Conservation (phyloP, 2,888 invertebrate species). For the Strigamia maritima region DNA sequence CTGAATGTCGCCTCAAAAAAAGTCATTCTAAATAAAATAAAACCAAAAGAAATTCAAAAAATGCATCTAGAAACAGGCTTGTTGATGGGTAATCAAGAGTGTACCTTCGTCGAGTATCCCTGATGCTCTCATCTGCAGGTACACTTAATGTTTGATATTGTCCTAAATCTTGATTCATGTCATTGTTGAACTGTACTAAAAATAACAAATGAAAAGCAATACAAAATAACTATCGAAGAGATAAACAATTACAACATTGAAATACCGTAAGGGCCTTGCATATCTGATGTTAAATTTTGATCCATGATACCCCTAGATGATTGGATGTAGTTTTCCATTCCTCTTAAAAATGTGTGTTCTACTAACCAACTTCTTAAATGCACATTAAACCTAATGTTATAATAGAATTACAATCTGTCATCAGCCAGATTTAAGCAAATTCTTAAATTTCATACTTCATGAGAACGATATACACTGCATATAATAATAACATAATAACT, state of each 20-base stretch:
- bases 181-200: conserved; percentile 44
- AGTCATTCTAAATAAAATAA: conserved; percentile 43
- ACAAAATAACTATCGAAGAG: not conserved
- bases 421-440: not conserved
- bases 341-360: conserved; percentile 34
- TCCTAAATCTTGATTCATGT: conserved; percentile 37
- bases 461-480: conserved; percentile 50
- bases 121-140: conserved; percentile 43
- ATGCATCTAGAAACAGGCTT: too few species aligned
- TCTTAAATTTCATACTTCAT: conserved; percentile 46
- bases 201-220: not conserved
- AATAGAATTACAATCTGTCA: not conserved
- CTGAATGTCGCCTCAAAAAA: conserved; percentile 47
- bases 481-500: conserved; percentile 50
- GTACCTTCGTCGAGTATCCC: conserved; percentile 42
- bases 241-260: not conserved
- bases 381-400: conserved; percentile 42
- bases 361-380: conserved; percentile 35
- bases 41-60: too few species aligned
- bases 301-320: conserved; percentile 43
- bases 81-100: too few species aligned
- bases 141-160: not conserved
- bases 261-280: conserved; percentile 44
- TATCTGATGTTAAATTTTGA: conserved; percentile 43
- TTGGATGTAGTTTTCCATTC: conserved; percentile 38